Base-by-base conservation (phyloP, 2,888 invertebrate genomes). In the Drosophila falleni region DNA sequence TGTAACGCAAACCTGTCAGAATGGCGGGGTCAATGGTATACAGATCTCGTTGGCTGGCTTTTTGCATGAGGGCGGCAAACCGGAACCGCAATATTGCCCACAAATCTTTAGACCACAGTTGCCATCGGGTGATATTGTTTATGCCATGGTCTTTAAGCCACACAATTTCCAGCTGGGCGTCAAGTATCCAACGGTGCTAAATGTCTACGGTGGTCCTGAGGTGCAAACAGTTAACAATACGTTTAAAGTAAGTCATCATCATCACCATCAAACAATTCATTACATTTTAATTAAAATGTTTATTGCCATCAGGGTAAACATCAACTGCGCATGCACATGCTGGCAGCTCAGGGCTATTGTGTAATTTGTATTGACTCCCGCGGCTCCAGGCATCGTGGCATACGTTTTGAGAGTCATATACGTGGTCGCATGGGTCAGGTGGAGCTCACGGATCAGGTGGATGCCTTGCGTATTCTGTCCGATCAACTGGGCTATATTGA, bases 131-230 rank as follows among this genome's bases (percentile, higher is more conserved):
- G 95, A 96, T 82, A 94, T 94, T 15, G 93, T 97, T 63, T 96
- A 96, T 87, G 98, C 98, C 49, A 97, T 98, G 95, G 95, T 98
- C 75, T 98, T 98, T 93, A 96, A 97, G 89, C 97, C 97, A 2
- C 95, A 95, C 89, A 94, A 95, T 91, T 95, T 94, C 85, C 94
- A 94, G 80, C 65, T 92, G 62, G 93, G 93, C 19, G 90, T 92
- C n/a, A 92, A 93, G 68, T 98, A 98, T 93, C 99, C 99, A 0
- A 98, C 98, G 15, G 96, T 99, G 69, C 94, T 99, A 54, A 98
- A 98, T 93, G 97, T 99, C 59, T 99, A 99, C 92, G 99, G 98
- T 3, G 99, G 99, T 0, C 99, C 99, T 0, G 98, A 99, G 92
- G 98, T 99, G 51, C 99, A 99, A 93, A 95, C 98, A 41, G 99